Evolutionary conservation across 1,140 invertebrate species (phyloP).

Genomic region (Trachelipus rathkii): DNA sequence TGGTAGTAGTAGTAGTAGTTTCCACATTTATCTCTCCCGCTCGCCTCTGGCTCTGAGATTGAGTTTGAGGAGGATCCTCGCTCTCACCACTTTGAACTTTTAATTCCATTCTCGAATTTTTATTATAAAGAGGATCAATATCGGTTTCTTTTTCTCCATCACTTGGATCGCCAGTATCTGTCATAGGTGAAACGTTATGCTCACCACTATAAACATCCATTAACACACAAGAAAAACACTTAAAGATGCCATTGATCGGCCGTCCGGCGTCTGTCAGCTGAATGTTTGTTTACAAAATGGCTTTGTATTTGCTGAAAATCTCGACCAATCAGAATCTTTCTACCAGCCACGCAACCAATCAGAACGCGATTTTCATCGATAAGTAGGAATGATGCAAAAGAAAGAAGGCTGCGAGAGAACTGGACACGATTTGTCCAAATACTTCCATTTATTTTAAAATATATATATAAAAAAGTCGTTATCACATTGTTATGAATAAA

Average conservation of each 20-base stretch:
- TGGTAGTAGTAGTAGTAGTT: not conserved
- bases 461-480: not conserved
- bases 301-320: slow-evolving; percentile 38
- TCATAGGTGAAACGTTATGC: slow-evolving; percentile 27
- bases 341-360: slow-evolving; percentile 34
- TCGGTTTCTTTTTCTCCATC: slow-evolving; percentile 30
- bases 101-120: not conserved
- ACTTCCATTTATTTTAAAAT: not conserved
- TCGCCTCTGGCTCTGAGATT: slow-evolving; percentile 29
- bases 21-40: not conserved
- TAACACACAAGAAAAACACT: slow-evolving; percentile 38
- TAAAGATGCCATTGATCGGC: slow-evolving; percentile 45
- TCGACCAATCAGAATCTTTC: slow-evolving; percentile 37
- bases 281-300: slow-evolving; percentile 47
- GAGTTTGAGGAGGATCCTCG: not conserved
- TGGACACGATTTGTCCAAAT: slow-evolving; percentile 13
- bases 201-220: slow-evolving; percentile 41
- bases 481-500: not conserved
- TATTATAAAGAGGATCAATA: slow-evolving; percentile 29
- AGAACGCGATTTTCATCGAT: slow-evolving; percentile 28
- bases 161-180: slow-evolving; percentile 27
- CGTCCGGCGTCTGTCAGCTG: slow-evolving; percentile 45
- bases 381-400: slow-evolving; percentile 22
- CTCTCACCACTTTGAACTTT: not conserved
- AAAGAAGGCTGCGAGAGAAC: slow-evolving; percentile 24